Percentiles rank a stretch among this genome's conserved stretches.
Evolutionary conservation across 2,888 invertebrate species (phyloP).

Genomic region (Lobophora halterata): DNA sequence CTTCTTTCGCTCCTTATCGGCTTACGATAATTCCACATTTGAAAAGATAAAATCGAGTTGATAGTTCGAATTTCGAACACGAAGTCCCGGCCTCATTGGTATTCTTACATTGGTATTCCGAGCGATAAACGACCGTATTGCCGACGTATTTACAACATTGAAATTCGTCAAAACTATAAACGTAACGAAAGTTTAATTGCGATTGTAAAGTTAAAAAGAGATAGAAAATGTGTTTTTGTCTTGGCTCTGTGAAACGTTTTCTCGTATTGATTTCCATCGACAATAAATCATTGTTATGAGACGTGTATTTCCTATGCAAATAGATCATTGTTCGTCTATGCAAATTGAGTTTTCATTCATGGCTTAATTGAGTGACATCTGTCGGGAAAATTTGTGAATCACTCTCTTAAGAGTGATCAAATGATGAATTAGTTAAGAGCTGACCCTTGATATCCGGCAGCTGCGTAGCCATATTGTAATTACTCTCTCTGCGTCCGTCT

Average conservation of each 20-base stretch:
- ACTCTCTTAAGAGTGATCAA: constrained; percentile 70
- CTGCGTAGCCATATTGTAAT: too few species aligned
- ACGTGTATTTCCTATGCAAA: constrained; percentile 65
- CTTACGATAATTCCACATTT: constrained; percentile 35
- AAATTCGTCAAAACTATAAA: constrained; percentile 66
- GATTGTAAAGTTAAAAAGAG: constrained; percentile 38
- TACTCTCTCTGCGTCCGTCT: constrained; percentile 49
- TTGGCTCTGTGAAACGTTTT: constrained; percentile 65
- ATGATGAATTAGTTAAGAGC: constrained; percentile 66
- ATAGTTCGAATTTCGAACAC: background rate
- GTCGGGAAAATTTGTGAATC: constrained; percentile 74
- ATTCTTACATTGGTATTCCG: background rate
- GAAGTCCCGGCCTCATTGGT: too few species aligned
- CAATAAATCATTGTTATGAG: constrained; percentile 71
- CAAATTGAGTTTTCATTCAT: constrained; percentile 76
- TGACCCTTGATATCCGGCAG: constrained; percentile 75
- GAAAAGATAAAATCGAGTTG: constrained; percentile 36
- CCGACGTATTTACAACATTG: constrained; percentile 33
- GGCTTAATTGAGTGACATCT: constrained; percentile 74
- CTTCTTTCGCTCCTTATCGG: constrained; percentile 52
- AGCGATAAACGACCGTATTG: constrained; percentile 17
- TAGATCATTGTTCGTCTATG: constrained; percentile 66
- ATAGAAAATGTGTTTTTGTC: constrained; percentile 45
- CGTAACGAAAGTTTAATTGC: constrained; percentile 61
- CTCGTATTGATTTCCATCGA: constrained; percentile 69